Percentiles rank a stretch among this genome's conserved stretches.
Evolutionary conservation across 2,888 invertebrate genomes (phyloP).

Genomic region (Patella ulyssiponensis): DNA sequence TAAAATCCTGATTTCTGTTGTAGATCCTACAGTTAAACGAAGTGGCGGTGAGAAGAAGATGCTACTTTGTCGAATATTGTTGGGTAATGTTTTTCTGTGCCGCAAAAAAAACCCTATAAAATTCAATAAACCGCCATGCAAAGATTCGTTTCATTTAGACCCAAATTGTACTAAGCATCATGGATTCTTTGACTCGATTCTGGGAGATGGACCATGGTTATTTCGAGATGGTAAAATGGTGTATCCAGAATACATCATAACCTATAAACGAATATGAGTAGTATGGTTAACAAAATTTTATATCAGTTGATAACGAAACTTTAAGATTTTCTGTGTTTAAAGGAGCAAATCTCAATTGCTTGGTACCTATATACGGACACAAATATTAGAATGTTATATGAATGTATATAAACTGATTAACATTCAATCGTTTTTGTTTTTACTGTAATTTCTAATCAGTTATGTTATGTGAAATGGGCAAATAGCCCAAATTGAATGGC

Average conservation of each 20-base stretch:
- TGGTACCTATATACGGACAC: no score
- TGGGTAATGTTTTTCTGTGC: slow-evolving; percentile 35
- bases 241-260: slow-evolving; percentile 58
- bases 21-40: slow-evolving; percentile 39
- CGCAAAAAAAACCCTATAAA: slow-evolving; percentile 36
- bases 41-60: slow-evolving; percentile 39
- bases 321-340: no score
- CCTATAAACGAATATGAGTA: slow-evolving; percentile 38
- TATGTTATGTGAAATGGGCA: no score
- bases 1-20: slow-evolving; percentile 15
- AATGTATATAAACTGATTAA: no score
- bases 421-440: no score
- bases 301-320: no score
- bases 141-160: slow-evolving; percentile 20
- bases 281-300: no score
- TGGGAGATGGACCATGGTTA: slow-evolving; percentile 43
- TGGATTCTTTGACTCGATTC: slow-evolving; percentile 44
- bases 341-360: no score
- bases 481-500: no score
- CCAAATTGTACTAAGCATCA: slow-evolving; percentile 36
- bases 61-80: slow-evolving; percentile 46
- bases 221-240: slow-evolving; percentile 47
- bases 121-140: slow-evolving; percentile 45
- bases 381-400: no score
- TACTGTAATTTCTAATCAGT: no score